Evolutionary conservation across 1,140 invertebrate genomes (phyloP).

Genomic region (Atta colombica): DNA sequence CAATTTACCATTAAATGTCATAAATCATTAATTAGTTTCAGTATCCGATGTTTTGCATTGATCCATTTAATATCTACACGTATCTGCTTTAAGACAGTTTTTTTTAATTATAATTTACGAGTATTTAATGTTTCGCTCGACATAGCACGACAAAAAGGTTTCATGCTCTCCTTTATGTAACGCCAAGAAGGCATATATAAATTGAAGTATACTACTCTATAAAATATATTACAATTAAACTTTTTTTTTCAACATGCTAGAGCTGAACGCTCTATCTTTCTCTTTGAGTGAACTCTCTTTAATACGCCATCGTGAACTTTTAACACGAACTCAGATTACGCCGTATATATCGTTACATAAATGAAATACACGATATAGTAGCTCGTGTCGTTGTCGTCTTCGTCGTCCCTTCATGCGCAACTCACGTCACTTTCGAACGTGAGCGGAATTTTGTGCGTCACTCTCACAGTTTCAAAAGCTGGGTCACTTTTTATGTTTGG

Average conservation of each 20-base stretch:
- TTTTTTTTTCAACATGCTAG: neutral
- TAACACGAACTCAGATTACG: slow-evolving; percentile 63
- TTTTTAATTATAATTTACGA: neutral
- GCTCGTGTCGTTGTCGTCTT: slow-evolving; percentile 65
- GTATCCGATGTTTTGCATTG: neutral
- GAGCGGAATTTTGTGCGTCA: slow-evolving; percentile 69
- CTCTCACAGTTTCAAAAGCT: slow-evolving; percentile 62
- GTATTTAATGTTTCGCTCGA: neutral
- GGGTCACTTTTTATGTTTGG: slow-evolving; percentile 46
- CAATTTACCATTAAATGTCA: neutral
- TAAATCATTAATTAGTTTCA: neutral
- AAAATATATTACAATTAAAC: neutral
- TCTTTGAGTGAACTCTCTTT: neutral
- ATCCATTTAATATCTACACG: neutral
- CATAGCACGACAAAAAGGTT: neutral
- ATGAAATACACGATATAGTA: slow-evolving; percentile 42
- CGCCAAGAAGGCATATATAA: neutral
- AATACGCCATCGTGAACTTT: neutral
- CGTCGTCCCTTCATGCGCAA: slow-evolving; percentile 41
- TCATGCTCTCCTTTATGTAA: neutral
- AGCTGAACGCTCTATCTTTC: neutral
- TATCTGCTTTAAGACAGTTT: neutral
- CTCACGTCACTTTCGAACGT: slow-evolving; percentile 73
- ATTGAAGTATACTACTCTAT: neutral
- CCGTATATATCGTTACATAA: slow-evolving; percentile 60